These are phyloP conservation scores for Apaloderma vittatum DNA, from an alignment of 2,113 vertebrate species.

Conservation along the genomic window DNA sequence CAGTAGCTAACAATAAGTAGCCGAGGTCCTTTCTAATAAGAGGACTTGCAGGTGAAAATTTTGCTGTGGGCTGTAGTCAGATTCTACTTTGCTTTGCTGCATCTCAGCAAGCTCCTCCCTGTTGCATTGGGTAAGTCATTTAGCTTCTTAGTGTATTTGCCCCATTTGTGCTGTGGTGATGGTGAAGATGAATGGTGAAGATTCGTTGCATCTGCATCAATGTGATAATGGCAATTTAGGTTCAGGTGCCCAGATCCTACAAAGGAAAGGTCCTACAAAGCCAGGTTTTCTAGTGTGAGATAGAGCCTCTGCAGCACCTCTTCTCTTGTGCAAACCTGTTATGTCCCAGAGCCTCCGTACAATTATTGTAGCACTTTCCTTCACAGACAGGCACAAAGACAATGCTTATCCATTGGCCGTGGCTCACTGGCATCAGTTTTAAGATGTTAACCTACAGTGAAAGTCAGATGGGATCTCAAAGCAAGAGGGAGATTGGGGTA, in stretches of 20 bases:
- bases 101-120: not conserved
- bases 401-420: rapidly evolving
- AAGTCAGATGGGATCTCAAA: not conserved
- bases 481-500: not conserved
- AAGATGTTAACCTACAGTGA: not conserved
- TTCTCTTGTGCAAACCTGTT: not conserved
- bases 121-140: not conserved
- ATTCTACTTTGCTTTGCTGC: not conserved
- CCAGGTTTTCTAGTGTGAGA: not conserved
- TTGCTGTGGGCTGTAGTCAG: not conserved
- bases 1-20: not conserved
- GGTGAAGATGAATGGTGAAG: not conserved
- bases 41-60: not conserved
- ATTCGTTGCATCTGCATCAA: not conserved
- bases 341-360: not conserved
- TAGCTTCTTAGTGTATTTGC: not conserved
- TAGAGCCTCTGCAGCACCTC: not conserved
- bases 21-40: not conserved
- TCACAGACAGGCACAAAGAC: not conserved
- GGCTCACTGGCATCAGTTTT: not conserved
- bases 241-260: not conserved
- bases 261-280: not conserved
- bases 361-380: not conserved
- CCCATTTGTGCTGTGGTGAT: not conserved
- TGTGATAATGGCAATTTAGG: not conserved